Evolutionary conservation across 2,797 vertebrate species (phyloP), one percentile per base, ranked within the genome.

Genomic region (Diglossa cyanea): DNA sequence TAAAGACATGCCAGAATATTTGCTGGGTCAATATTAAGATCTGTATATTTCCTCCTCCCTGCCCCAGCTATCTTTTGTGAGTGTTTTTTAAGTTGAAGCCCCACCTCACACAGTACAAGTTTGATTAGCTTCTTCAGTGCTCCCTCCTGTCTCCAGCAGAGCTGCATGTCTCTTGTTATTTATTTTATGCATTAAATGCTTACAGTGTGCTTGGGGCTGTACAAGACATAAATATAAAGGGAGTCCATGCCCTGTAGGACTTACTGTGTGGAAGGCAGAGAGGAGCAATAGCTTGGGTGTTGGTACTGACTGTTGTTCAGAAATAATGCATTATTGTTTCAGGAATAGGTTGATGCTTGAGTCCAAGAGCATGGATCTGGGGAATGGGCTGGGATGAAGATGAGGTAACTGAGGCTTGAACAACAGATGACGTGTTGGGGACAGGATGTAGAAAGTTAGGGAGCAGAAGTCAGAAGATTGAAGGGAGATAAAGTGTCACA

Each of bases 141-240:
- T 92, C 40, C n/a, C 40, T 72, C 58, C 77, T 62, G 55, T 95
- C 94, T 93, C 74, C 80, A 88, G 67, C 44, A 90, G 77, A 91
- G 74, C 75, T 76, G 80, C 57, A 61, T 86, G 81, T 90, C 93
- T 90, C 76, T 94, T 94, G 66, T 75, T 94, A 70, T 95, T 95
- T 96, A 93, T 94, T 95, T 96, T 93, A 94, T 93, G 80, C 79
- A 92, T 95, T 96, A 93, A 96, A 96, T 96, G 85, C 93, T 94
- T 91, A 93, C 70, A 76, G 77, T 94, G 70, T 86, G 90, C 91
- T 93, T 83, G 65, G 73, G 86, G 93, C 85, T 95, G 79, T 92
- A 92, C 63, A 94, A 96, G 93, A 91, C 86, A 85, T 94, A 95
- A 93, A 95, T 94, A 86, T 78, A 92, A 94, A 91, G 48, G 63